These are phyloP conservation scores for Rhinogobio ventralis DNA, from an alignment of 2,797 vertebrate species.

Conservation along the genomic window DNA sequence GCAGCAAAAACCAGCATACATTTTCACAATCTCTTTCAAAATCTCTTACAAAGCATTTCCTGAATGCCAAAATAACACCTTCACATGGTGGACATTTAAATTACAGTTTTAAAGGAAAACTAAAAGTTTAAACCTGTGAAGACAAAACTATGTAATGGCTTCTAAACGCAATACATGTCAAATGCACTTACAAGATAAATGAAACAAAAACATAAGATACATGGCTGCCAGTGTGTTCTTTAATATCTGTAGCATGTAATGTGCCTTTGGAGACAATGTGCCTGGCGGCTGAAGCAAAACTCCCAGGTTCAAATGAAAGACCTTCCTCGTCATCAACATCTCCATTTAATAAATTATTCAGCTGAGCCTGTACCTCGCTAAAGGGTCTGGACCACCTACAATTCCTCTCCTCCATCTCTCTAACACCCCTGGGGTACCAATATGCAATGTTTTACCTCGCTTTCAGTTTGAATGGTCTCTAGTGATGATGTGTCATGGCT, in stretches of 20 bases:
- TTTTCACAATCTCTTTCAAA: background rate
- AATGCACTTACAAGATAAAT: background rate
- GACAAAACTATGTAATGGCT: too few species aligned
- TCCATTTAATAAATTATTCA: conserved; percentile 68
- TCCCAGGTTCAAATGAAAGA: conserved; percentile 47
- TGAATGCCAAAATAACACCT: background rate
- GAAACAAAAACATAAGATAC: background rate
- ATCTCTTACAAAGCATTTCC: background rate
- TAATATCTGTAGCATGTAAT: background rate
- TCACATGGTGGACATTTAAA: background rate
- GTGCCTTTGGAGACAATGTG: background rate
- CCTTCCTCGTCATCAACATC: conserved; percentile 59
- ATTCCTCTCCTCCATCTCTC: background rate
- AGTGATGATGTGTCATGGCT: conserved; percentile 16
- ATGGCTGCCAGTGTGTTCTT: background rate
- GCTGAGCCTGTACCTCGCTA: conserved; percentile 30
- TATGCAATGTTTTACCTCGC: conserved; percentile 7
- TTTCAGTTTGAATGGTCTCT: conserved; percentile 1
- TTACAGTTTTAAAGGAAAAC: background rate
- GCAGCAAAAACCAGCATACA: conserved; percentile 4
- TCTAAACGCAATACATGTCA: background rate
- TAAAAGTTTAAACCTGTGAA: background rate
- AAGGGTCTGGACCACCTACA: conserved; percentile 36
- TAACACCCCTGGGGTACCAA: background rate
- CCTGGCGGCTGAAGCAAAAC: conserved; percentile 21